Evolutionary conservation across 2,888 invertebrate species (phyloP), one percentile per base, ranked within the genome.

Genomic region (Coecobrya sp.): DNA sequence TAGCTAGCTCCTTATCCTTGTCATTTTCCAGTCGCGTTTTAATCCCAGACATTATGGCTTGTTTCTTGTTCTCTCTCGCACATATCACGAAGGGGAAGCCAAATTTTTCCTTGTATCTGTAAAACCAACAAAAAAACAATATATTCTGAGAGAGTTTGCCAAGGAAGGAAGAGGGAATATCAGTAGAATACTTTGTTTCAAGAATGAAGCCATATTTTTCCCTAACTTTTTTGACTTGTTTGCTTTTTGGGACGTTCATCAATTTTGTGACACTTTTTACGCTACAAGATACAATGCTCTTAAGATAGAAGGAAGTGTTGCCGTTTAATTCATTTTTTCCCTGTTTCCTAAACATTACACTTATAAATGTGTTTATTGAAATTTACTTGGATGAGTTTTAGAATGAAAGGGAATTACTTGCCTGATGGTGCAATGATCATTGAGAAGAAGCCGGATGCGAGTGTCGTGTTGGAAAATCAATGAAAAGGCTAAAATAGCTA

Each of bases 41-140:
- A 5, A 97, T 96, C 22, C 97, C 97, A 42, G 96, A 95, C 76
- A 97, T 95, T 94, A 97, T 97, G 7, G 96, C 96, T 82, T 96
- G 95, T 11, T 97, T 96, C 95, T 97, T 97, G 94, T 97, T 97
- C 95, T 97, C 96, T 92, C 97, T 96, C 0, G 97, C 97, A 94
- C 97, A 97, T 93, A 97, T 97, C 79, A 97, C 96, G 95, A 97
- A 97, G 0, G 97, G 97, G 95, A 97, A 97, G 36, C 96, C 96
- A 95, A 97, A 97, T 95, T 97, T 97, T 3, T 96, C 95, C 95
- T 96, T 97, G 95, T 97, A 97, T 93, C 97, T 97, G 96, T 22
- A 96, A 90, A 62, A 30, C 70, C 27, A 70, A 2, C 36, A 59
- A 10, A 16, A 10, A 7, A 7, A 52, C 52, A 52, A 7, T 16